Conservation (phyloP, 2,797 vertebrate species). For the Falco biarmicus region DNA sequence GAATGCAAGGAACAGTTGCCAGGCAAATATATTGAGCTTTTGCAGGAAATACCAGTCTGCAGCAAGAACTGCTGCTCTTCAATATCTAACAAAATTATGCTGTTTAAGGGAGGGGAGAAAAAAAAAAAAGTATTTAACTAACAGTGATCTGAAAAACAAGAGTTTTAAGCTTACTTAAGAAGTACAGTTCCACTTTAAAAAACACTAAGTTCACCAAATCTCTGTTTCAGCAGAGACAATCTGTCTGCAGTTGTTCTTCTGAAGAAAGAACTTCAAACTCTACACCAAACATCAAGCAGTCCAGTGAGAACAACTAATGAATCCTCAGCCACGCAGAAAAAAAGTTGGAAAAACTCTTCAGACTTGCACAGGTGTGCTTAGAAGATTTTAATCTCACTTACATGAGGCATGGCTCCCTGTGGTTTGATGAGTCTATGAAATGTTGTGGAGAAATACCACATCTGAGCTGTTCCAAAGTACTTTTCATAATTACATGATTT, state of each 20-base stretch:
- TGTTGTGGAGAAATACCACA: constrained; percentile 48
- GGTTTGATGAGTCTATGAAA: constrained; percentile 17
- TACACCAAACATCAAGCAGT: background rate
- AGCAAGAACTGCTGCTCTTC: background rate
- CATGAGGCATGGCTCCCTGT: background rate
- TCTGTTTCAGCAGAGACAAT: background rate
- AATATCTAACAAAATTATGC: background rate
- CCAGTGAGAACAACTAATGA: background rate
- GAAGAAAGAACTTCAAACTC: constrained; percentile 1
- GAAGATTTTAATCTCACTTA: background rate
- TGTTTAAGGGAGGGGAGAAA: background rate
- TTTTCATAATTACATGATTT: constrained; percentile 41
- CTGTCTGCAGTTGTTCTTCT: background rate
- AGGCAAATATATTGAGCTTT: constrained; percentile 25
- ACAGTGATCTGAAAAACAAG: background rate
- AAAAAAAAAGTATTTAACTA: background rate
- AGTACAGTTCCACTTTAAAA: background rate
- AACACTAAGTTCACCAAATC: background rate
- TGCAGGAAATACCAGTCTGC: constrained; percentile 32
- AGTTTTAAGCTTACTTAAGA: background rate
- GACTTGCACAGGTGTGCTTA: background rate
- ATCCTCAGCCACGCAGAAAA: background rate
- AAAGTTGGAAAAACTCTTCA: background rate
- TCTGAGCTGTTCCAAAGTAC: constrained; percentile 45
- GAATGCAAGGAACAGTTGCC: background rate